Evolutionary conservation across 2,113 vertebrate species (phyloP).

Genomic region (Synodontis membranacea): DNA sequence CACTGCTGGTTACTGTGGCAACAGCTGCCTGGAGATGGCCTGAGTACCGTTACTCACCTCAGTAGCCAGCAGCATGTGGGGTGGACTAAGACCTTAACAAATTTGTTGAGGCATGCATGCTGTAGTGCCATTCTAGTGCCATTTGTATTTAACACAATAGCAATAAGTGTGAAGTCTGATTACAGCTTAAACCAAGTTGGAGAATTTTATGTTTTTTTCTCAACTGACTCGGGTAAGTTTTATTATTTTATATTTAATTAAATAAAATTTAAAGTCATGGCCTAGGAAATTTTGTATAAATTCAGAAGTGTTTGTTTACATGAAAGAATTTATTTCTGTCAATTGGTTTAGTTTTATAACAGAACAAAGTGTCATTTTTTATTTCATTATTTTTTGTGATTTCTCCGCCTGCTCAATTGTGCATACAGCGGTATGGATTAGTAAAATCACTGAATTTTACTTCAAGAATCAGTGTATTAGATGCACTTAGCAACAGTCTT

Average conservation of each 20-base stretch:
- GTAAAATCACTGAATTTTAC: not conserved
- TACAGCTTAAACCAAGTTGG: not conserved
- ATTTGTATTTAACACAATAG: not conserved
- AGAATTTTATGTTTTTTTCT: not conserved
- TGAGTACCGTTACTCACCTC: constrained; percentile 47
- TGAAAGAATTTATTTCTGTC: constrained; percentile 46
- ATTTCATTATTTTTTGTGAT: too few relatives aligned
- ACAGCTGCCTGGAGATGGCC: constrained; percentile 57
- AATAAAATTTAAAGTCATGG: not conserved
- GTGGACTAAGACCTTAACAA: not conserved
- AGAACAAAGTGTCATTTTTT: not conserved
- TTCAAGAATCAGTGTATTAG: not conserved
- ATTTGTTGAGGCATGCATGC: not conserved
- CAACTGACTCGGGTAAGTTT: not conserved
- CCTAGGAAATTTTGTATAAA: not conserved
- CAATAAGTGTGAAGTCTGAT: not conserved
- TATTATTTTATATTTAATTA: not conserved
- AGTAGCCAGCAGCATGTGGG: not conserved
- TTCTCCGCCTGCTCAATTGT: not conserved
- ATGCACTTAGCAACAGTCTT: not conserved
- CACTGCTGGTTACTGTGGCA: constrained; percentile 60
- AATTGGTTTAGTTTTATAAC: constrained; percentile 47
- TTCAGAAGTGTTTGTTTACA: not conserved
- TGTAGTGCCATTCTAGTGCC: not conserved
- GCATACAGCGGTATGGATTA: not conserved